A percentile compares a stretch with the other conserved stretches of the same genome.
Conservation (phyloP, 2,797 vertebrate species). For the Eulemur coronatus region DNA sequence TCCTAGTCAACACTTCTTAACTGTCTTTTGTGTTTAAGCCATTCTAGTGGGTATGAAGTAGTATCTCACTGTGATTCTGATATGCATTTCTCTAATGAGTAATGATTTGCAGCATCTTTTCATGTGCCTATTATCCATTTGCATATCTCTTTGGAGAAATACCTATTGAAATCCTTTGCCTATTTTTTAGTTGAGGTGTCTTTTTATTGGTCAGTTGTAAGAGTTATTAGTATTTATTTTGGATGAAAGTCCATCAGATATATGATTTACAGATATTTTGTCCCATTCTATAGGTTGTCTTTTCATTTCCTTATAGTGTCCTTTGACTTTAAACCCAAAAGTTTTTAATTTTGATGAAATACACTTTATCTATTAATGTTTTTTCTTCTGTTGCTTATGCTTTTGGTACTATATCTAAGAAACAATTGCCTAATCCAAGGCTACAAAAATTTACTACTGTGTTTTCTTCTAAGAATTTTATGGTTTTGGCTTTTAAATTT, state of each 20-base stretch:
- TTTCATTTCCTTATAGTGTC: neutral
- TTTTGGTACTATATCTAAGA: neutral
- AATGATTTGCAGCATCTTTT: conserved; percentile 7
- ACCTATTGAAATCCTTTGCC: conserved; percentile 7
- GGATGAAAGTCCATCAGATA: neutral
- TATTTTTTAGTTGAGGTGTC: conserved; percentile 3
- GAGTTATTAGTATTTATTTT: neutral
- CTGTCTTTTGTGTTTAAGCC: neutral
- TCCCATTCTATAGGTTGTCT: neutral
- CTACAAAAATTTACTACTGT: neutral
- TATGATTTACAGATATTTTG: neutral
- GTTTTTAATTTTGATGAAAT: conserved; percentile 25
- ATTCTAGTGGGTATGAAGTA: neutral
- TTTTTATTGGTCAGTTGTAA: conserved; percentile 15
- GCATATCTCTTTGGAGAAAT: conserved; percentile 13
- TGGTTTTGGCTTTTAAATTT: neutral
- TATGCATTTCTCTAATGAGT: neutral
- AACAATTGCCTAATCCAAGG: neutral
- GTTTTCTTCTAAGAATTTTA: conserved; percentile 18
- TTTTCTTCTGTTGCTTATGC: neutral
- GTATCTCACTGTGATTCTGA: neutral
- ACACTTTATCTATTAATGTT: neutral
- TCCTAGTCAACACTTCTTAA: neutral
- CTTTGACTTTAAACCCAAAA: neutral
- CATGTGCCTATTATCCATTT: neutral